Conservation (phyloP, 1,140 invertebrate species). For the Conopomorpha cramerella region DNA sequence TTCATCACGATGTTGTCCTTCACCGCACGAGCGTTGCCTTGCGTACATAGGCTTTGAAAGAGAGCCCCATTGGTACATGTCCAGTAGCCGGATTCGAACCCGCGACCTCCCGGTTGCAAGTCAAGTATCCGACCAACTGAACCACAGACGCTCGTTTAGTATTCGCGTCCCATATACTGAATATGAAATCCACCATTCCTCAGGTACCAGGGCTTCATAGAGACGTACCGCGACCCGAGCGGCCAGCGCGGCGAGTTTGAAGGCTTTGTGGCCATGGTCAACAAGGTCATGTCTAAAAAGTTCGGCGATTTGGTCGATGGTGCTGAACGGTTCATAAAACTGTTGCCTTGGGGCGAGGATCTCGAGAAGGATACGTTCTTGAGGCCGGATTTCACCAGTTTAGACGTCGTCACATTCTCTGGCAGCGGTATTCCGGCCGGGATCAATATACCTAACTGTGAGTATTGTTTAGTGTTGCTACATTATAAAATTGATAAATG, state of each 20-base stretch:
- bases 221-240: constrained; percentile 92
- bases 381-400: constrained; percentile 92
- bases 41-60: background rate
- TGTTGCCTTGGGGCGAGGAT: constrained; percentile 84
- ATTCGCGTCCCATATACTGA: too few species aligned
- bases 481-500: too few species aligned
- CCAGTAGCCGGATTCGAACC: background rate
- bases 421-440: constrained; percentile 91
- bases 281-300: constrained; percentile 92
- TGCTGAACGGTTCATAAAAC: constrained; percentile 78
- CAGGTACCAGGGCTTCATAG: constrained; percentile 93
- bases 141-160: too few species aligned
- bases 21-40: background rate
- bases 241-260: constrained; percentile 95
- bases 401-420: constrained; percentile 92
- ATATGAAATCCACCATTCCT: too few species aligned
- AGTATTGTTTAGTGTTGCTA: too few species aligned
- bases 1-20: background rate
- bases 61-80: background rate
- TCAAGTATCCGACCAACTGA: too few species aligned
- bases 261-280: constrained; percentile 95
- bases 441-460: constrained; percentile 97
- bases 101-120: background rate
- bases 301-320: constrained; percentile 80
- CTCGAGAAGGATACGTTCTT: constrained; percentile 94